phyloP scores from a whole-genome alignment of 2,113 vertebrate genomes.

The Pontoporia blainvillei region DNA sequence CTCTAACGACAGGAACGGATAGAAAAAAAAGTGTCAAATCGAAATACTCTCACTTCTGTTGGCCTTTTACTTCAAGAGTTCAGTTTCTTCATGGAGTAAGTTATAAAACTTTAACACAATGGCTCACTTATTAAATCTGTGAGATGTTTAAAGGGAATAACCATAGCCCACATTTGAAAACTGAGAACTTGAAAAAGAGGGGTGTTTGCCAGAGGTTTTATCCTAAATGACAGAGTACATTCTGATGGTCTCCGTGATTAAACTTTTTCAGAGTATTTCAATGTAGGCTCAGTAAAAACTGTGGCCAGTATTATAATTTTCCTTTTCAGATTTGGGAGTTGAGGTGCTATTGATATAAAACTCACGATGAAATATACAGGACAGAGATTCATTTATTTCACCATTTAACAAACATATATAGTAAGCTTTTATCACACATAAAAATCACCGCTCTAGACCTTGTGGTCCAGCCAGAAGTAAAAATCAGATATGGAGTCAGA shows the following conservation, averaged over 20 bases:
- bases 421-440: background rate
- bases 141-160: conserved; percentile 27
- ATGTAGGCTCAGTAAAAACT: background rate
- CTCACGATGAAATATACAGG: background rate
- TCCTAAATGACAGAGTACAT: conserved; percentile 13
- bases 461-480: background rate
- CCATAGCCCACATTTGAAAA: conserved; percentile 21
- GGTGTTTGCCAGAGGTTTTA: background rate
- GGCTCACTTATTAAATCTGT: conserved; percentile 35
- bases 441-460: background rate
- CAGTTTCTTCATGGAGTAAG: background rate
- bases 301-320: background rate
- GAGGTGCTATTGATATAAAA: background rate
- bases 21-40: background rate
- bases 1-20: background rate
- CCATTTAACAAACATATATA: background rate
- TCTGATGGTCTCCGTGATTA: conserved; percentile 6
- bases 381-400: background rate
- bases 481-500: background rate
- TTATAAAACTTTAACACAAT: conserved; percentile 17
- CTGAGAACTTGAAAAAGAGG: conserved; percentile 52
- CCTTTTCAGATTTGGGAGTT: background rate
- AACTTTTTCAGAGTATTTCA: background rate
- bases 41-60: background rate
- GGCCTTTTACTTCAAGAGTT: conserved; percentile 9